Percentiles rank a stretch among this genome's conserved stretches.
Evolutionary conservation across 2,113 vertebrate genomes (phyloP).

Genomic region (Phylloscopus trochilus): DNA sequence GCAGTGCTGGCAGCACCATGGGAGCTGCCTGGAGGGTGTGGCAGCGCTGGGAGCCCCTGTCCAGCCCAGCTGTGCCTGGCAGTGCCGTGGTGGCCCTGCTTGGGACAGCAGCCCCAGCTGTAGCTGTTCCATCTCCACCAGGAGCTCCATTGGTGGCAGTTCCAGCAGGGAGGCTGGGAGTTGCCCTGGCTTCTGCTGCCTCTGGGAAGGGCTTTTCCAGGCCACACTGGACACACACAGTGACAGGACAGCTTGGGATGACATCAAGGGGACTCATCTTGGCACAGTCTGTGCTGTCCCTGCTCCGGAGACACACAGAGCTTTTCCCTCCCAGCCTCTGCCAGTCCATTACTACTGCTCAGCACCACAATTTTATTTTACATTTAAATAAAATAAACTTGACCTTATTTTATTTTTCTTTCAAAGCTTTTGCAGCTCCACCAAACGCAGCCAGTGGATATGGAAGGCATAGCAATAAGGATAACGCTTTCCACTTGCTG

Average conservation of each 20-base stretch:
- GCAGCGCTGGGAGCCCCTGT: too few species aligned
- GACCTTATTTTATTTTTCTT: conserved; percentile 21
- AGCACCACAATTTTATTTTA: conserved; percentile 1
- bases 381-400: conserved; percentile 48
- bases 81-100: neutral
- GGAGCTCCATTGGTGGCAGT: rapidly evolving
- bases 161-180: neutral
- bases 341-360: neutral
- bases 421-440: conserved; percentile 37
- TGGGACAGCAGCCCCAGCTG: rapidly evolving
- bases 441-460: neutral
- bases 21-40: neutral
- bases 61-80: neutral
- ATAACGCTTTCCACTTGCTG: conserved; percentile 49
- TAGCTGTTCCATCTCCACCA: neutral
- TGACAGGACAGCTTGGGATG: neutral
- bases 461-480: conserved; percentile 45
- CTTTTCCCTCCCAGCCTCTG: neutral
- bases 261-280: neutral
- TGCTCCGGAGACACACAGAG: neutral
- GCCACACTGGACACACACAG: neutral
- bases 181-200: neutral
- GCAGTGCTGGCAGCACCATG: neutral
- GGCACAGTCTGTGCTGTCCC: rapidly evolving
- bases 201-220: neutral